Evolutionary conservation across 92 coral and sea anemone species (phyloP).

Genomic region (Phenganax marumi): DNA sequence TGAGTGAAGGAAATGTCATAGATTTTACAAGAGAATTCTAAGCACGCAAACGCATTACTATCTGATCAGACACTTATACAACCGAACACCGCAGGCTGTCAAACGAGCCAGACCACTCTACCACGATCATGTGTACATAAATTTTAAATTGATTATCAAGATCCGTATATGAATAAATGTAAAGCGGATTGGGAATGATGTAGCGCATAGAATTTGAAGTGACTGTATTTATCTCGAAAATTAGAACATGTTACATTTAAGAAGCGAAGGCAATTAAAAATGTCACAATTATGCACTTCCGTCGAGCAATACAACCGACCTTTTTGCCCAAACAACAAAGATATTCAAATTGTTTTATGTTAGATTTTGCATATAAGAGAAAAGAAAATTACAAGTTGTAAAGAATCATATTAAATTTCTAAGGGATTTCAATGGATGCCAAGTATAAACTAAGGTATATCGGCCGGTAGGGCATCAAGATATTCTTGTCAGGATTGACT

Average conservation of each 20-base stretch:
- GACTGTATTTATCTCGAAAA: slow-evolving; percentile 4
- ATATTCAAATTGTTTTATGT: slow-evolving; percentile 11
- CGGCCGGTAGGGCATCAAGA: neutral
- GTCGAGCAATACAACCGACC: neutral
- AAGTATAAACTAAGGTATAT: neutral
- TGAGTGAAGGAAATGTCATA: slow-evolving; percentile 22
- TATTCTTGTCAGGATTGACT: neutral
- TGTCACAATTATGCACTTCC: slow-evolving; percentile 17
- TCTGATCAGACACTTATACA: slow-evolving; percentile 1
- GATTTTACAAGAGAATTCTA: slow-evolving; percentile 12
- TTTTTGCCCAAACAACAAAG: slow-evolving; percentile 15
- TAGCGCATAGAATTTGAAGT: neutral
- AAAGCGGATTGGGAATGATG: neutral
- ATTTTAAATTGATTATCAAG: slow-evolving; percentile 10
- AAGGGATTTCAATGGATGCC: neutral
- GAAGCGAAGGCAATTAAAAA: neutral
- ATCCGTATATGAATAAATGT: neutral
- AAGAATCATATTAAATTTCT: neutral
- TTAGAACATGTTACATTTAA: neutral
- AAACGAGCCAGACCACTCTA: neutral
- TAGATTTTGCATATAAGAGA: neutral
- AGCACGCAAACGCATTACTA: slow-evolving; percentile 28
- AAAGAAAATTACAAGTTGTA: neutral
- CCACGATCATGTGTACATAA: neutral
- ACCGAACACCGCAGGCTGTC: slow-evolving; percentile 10